Evolutionary conservation across 2,113 vertebrate genomes (phyloP), one percentile per base, ranked within the genome.

Genomic region (Leptosomus discolor): DNA sequence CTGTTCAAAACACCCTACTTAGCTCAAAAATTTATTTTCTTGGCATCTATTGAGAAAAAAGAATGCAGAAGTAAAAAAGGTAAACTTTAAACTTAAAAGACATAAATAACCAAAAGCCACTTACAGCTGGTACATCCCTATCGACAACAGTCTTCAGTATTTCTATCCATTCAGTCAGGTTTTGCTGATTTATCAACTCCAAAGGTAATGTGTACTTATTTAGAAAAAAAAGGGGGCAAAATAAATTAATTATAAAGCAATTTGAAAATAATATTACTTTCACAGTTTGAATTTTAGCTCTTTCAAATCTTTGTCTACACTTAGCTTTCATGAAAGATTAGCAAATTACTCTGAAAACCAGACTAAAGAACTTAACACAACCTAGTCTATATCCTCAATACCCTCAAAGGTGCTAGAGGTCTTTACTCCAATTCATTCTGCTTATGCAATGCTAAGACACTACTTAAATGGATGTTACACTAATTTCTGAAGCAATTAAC

Each of bases 161-260:
- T 98, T 99, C 99, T 98, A 99, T 99, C 99, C 99, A 99, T 84
- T 99, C 99, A 9, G 99, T 99, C 97, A 99, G 98, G 93, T 99
- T 99, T 97, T 99, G 99, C 96, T 99, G 98, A 97, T 99, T 99
- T 98, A 99, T 99, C 96, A 99, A 98, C 93, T 99, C 99, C 98
- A 99, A 97, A 14, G 99, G 99, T 70, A 99, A 98, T 8, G 99
- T 99, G 96, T 99, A 99, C 99, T 96, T 74, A 54, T 56, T 23
- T 5, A 8, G 15, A 57, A 65, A 51, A 60, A 36, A 61, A 39
- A 23, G 63, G 22, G 69, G 14, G 19, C 3, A 71, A 91, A 81
- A 71, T 27, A 92, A 17, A 80, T 88, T 80, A 51, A 92, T n/a
- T 73, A 68, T 53, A 61, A 58, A 97, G 29, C 61, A 69, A 70